Evolutionary conservation across 2,888 invertebrate genomes (phyloP), one percentile per base, ranked within the genome.

Genomic region (Hirudinaria manillensis): DNA sequence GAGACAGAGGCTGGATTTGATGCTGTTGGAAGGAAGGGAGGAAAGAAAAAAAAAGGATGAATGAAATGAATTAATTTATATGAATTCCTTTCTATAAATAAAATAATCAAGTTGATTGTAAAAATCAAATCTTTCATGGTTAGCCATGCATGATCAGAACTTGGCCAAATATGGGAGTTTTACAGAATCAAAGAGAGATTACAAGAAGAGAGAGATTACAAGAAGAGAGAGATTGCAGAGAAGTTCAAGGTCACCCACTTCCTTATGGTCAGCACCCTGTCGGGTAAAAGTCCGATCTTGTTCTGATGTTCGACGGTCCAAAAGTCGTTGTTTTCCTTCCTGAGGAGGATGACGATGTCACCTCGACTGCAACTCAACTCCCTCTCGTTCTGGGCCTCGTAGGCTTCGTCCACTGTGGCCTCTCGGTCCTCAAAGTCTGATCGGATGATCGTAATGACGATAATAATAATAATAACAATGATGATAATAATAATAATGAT

Each of bases 281-380:
- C 91, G 56, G 92, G 92, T 82, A 92, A 90, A 77, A 92, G 88
- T 61, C 92, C 92, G 73, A 85, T 85, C 77, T 83, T 83, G 66
- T 87, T 86, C 68, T 83, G 82, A 79, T 84, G 84, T 76, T 83
- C 83, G 61, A 92, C 92, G 82, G 90, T 89, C 92, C 92, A 92
- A 92, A 92, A 92, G 84, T 92, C 92, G 80, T 89, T 89, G 51
- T 91, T 91, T 55, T 91, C 91, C 87, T 91, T 91, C 70, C 89
- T 89, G 83, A 89, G 90, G 72, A 92, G 86, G n/a, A 89, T 89
- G 34, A 92, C 88, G 19, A 88, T 88, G 81, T 91, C 91, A n/a
- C 92, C 92, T 83, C 91, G 91, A 82, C 90, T 90, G 81, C 92
- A 89, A 67, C 91, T 90, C 79, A 92, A 84, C 84, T 92, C 92